Conservation (phyloP, 1,140 invertebrate species). For the Conopomorpha cramerella region DNA sequence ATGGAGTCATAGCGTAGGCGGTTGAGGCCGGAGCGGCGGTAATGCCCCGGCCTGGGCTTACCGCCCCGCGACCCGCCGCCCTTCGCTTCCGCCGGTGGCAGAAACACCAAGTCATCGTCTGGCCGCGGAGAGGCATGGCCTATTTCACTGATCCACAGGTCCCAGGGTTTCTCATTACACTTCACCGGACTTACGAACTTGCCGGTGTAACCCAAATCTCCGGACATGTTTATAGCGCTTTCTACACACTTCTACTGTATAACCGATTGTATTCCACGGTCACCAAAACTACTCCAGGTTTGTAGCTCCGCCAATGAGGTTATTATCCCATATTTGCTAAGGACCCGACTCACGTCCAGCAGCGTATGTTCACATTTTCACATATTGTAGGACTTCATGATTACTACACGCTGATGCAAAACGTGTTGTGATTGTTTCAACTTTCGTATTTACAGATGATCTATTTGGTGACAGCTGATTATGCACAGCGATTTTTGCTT, state of each 20-base stretch:
- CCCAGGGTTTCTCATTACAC: constrained; percentile 58
- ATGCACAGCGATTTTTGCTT: constrained; percentile 61
- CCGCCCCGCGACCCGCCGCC: constrained; percentile 19
- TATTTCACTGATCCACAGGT: constrained; percentile 53
- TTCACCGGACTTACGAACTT: constrained; percentile 46
- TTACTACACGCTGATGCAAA: constrained; percentile 24
- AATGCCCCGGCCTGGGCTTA: constrained; percentile 21
- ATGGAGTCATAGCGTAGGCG: constrained; percentile 46
- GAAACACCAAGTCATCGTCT: constrained; percentile 31
- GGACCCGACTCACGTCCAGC: constrained; percentile 18
- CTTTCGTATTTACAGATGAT: constrained; percentile 63
- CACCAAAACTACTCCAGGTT: too few relatives aligned
- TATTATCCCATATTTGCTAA: constrained; percentile 56
- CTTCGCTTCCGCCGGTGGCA: constrained; percentile 26
- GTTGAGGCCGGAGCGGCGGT: constrained; percentile 38
- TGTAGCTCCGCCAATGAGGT: constrained; percentile 40
- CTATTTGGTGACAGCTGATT: constrained; percentile 62
- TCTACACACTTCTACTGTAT: too few relatives aligned
- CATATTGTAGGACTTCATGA: constrained; percentile 29
- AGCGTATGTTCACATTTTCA: constrained; percentile 31
- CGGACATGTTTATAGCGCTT: constrained; percentile 38
- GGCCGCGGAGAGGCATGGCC: constrained; percentile 41
- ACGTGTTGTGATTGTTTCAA: constrained; percentile 54
- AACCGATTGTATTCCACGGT: too few relatives aligned
- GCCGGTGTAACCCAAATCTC: constrained; percentile 35